Conservation (phyloP, 2,888 invertebrate genomes). For the Metalampra italica region DNA sequence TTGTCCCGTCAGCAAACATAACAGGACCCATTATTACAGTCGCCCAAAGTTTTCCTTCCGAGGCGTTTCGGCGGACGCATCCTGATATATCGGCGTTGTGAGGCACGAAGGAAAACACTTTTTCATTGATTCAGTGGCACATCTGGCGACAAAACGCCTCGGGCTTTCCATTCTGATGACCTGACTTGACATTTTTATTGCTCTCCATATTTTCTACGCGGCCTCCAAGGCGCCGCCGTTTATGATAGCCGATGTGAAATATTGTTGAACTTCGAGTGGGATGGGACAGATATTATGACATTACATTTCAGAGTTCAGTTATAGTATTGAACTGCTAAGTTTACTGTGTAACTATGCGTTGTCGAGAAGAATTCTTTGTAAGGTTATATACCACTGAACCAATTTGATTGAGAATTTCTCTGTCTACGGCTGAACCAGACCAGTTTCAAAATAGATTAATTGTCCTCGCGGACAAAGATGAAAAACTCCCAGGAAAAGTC, state of each 20-base stretch:
- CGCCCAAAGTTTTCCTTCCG: slow-evolving; percentile 25
- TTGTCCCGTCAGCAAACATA: slow-evolving; percentile 61
- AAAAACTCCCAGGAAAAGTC: too few relatives aligned
- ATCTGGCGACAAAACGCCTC: slow-evolving; percentile 76
- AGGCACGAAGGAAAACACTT: slow-evolving; percentile 73
- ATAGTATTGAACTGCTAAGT: slow-evolving; percentile 45
- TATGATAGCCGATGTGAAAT: slow-evolving; percentile 62
- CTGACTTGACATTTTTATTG: slow-evolving; percentile 79
- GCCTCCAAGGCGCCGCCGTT: slow-evolving; percentile 66
- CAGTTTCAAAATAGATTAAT: too few relatives aligned
- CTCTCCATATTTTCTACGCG: slow-evolving; percentile 66
- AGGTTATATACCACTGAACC: too few relatives aligned
- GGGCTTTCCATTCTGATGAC: slow-evolving; percentile 76
- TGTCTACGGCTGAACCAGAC: too few relatives aligned
- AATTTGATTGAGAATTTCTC: too few relatives aligned
- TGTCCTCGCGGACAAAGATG: too few relatives aligned
- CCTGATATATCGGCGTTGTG: slow-evolving; percentile 59
- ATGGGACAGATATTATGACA: slow-evolving; percentile 64
- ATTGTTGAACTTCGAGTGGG: slow-evolving; percentile 64
- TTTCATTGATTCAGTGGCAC: slow-evolving; percentile 77
- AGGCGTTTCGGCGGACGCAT: slow-evolving; percentile 5
- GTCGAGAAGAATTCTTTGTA: too few relatives aligned
- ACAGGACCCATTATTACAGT: slow-evolving; percentile 54
- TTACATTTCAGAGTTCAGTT: slow-evolving; percentile 41
- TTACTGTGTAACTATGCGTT: too few relatives aligned